Base-by-base conservation (phyloP, 2,888 invertebrate genomes). In the Formica aserva region DNA sequence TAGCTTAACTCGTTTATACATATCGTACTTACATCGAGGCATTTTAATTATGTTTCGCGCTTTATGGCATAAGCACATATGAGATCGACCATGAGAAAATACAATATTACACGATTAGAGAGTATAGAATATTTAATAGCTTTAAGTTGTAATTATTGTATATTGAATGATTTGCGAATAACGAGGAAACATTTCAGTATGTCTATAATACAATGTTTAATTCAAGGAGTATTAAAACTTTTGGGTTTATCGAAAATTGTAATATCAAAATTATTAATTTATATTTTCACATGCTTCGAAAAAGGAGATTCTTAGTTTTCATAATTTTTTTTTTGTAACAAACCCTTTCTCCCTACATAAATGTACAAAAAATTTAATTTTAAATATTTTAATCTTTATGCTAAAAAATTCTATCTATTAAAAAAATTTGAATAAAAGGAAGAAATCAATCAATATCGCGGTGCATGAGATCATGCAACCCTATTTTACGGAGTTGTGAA, bases 61-160 rank as follows among this genome's bases (percentile, higher is more conserved):
- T 60, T 60, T 26, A 62, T 4, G 11, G 38, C 45, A 38, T 71
- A 15, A 35, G 3, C 38, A 41, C 71, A 78, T 60, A 60, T 60
- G 22, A 78, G 45, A 72, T 60, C 72, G 72, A 78, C 45, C 35
- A 18, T 45, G n/a, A 45, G 71, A 60, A 41, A 78, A 13, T 26
- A 65, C 26, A 26, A 22, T 18, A 13, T 35, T 60, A 13, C 18
- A 18, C 35, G 11, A 0, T 38, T 63, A 9, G 15, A 38, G 18
- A 66, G 15, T 41, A 32, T 41, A 41, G 13, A 29, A 1, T 48
- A 18, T 32, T 32, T n/a, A 18, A 48, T 32, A n/a, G 13, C 3
- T 38, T n/a, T 48, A 8, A 22, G 41, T 75, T 62, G n/a, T 41
- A 62, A 3, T 8, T 63, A n/a, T 3, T 2, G 45, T 45, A 41